A percentile compares a stretch with the other conserved stretches of the same genome.
Conservation (phyloP, 1,140 invertebrate species). For the Maniola jurtina region DNA sequence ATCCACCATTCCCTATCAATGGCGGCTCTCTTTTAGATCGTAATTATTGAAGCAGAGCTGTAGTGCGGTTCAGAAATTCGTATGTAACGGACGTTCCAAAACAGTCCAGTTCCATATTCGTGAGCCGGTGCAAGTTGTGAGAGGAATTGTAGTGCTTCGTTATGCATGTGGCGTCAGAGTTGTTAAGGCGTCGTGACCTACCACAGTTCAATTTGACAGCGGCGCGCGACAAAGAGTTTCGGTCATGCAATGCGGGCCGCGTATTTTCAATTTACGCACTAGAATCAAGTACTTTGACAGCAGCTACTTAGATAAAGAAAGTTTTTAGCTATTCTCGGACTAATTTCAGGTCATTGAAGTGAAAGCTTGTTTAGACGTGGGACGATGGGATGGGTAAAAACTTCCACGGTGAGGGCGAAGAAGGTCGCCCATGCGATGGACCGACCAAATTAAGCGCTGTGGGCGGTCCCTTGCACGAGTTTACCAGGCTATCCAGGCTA, state of each 20-base stretch:
- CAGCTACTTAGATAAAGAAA: slow-evolving; percentile 9
- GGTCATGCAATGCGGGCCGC: slow-evolving; percentile 56
- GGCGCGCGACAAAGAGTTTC: slow-evolving; percentile 50
- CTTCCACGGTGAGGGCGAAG: no score
- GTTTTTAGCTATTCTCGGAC: neutral
- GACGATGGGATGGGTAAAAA: no score
- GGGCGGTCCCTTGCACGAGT: no score
- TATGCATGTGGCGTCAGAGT: slow-evolving; percentile 53
- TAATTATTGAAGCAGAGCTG: slow-evolving; percentile 39
- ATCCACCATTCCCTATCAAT: slow-evolving; percentile 54
- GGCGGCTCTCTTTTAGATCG: slow-evolving; percentile 60
- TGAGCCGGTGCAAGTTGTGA: slow-evolving; percentile 38
- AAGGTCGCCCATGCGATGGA: no score
- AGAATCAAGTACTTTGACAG: slow-evolving; percentile 33
- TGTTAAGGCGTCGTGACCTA: slow-evolving; percentile 64
- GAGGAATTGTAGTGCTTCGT: slow-evolving; percentile 46
- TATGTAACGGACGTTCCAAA: slow-evolving; percentile 49
- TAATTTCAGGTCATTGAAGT: neutral
- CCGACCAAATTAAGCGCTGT: no score
- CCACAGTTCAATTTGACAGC: slow-evolving; percentile 61
- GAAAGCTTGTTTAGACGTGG: no score
- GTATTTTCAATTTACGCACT: slow-evolving; percentile 59
- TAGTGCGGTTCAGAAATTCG: slow-evolving; percentile 55
- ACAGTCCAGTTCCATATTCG: slow-evolving; percentile 33
- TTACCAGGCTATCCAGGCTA: no score